These are phyloP conservation scores for Atta texana DNA, from an alignment of 1,140 invertebrate species.

Conservation along the genomic window DNA sequence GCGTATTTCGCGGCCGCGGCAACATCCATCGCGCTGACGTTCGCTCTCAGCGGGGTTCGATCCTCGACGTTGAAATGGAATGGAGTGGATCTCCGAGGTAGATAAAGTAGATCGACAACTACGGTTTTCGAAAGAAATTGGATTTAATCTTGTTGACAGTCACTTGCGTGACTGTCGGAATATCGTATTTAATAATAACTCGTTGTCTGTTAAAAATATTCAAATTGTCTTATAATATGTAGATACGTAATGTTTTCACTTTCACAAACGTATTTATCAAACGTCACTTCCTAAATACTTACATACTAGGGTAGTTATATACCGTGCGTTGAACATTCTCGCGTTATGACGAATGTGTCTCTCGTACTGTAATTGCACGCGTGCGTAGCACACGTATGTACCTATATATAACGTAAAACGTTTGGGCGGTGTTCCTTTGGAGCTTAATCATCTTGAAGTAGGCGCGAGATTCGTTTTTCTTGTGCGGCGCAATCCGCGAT, in stretches of 20 bases:
- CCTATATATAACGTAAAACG: constrained; percentile 7
- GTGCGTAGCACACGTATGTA: constrained; percentile 3
- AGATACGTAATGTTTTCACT: neutral
- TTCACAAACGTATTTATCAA: constrained; percentile 6
- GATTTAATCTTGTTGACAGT: constrained; percentile 28
- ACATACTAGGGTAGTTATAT: too few relatives aligned
- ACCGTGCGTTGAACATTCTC: constrained; percentile 1
- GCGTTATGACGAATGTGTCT: constrained; percentile 33
- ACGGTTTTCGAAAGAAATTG: neutral
- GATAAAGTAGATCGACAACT: constrained; percentile 63
- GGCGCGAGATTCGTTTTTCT: constrained; percentile 6
- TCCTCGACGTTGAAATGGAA: constrained; percentile 20
- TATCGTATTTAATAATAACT: neutral
- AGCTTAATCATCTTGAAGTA: constrained; percentile 39
- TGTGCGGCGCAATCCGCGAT: constrained; percentile 8
- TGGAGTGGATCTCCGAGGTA: constrained; percentile 31
- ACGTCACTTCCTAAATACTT: neutral
- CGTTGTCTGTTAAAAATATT: neutral
- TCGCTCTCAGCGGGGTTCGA: constrained; percentile 33
- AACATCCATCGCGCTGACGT: constrained; percentile 27
- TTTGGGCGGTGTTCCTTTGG: constrained; percentile 35
- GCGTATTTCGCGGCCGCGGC: constrained; percentile 69
- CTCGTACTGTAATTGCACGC: constrained; percentile 29
- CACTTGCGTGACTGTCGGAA: neutral
- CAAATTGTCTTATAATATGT: neutral